Conservation (phyloP, 2,113 vertebrate genomes). For the Rafetus swinhoei region DNA sequence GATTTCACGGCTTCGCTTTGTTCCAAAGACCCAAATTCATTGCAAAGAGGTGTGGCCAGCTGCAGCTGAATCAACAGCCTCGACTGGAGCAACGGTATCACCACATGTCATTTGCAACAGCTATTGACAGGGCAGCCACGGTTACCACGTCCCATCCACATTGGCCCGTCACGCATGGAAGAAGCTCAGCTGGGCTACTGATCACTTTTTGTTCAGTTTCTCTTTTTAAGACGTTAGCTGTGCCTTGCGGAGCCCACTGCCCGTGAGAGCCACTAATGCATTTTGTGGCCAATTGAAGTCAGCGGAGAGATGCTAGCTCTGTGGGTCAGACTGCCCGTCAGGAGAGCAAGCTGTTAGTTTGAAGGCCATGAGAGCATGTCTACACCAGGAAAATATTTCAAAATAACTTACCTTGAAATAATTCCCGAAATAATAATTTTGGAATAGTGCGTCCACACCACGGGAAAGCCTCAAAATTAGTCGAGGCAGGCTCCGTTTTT, state of each 20-base stretch:
- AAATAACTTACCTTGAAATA: too few species aligned
- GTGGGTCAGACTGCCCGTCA: not conserved
- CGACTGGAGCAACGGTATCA: not conserved
- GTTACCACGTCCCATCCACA: accelerated
- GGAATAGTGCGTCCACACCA: too few species aligned
- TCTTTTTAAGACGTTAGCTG: constrained; percentile 13
- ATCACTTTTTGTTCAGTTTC: not conserved
- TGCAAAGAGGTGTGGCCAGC: not conserved
- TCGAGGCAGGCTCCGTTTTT: too few species aligned
- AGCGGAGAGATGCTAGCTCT: not conserved
- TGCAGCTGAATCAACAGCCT: not conserved
- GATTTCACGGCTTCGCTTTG: not conserved
- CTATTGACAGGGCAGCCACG: not conserved
- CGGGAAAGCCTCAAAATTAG: too few species aligned
- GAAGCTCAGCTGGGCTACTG: not conserved
- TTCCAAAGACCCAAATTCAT: not conserved
- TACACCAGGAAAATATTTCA: too few species aligned
- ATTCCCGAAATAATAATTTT: too few species aligned
- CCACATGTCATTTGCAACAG: accelerated
- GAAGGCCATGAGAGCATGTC: too few species aligned
- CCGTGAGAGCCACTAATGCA: not conserved
- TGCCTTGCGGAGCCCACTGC: not conserved
- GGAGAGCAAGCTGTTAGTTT: not conserved
- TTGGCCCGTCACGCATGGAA: not conserved
- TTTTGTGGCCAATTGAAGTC: not conserved